Evolutionary conservation across 2,797 vertebrate species (phyloP).

Genomic region (Holocentrus rufus): DNA sequence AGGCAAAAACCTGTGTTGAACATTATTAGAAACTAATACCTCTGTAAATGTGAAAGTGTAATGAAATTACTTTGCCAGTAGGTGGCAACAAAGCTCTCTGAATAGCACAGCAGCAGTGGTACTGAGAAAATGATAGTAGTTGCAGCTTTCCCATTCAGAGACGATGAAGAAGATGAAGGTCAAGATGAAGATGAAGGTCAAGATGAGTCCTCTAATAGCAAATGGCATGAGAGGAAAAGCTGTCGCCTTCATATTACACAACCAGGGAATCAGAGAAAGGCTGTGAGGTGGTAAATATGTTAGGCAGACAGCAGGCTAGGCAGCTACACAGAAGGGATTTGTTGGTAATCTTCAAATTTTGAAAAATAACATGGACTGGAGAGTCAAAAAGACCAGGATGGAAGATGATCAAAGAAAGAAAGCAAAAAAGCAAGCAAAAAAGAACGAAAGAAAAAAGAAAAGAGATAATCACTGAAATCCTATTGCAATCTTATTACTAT

Average conservation of each 20-base stretch:
- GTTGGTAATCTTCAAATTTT: no score
- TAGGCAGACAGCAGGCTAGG: not conserved
- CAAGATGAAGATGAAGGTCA: not conserved
- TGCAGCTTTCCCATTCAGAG: not conserved
- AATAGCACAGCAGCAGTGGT: not conserved
- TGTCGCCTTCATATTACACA: no score
- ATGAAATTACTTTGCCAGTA: conserved; percentile 24
- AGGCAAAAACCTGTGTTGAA: not conserved
- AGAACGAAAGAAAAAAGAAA: not conserved
- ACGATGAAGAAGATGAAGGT: no score
- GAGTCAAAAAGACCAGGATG: no score
- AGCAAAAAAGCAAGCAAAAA: not conserved
- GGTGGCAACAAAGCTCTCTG: conserved; percentile 29
- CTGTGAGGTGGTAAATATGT: no score
- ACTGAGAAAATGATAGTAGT: not conserved
- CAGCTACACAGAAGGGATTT: not conserved
- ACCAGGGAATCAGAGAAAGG: no score
- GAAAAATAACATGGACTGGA: not conserved
- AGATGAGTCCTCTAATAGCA: no score
- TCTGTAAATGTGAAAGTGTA: not conserved
- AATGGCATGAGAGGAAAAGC: no score
- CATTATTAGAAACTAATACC: no score
- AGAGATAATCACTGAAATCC: not conserved
- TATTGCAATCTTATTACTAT: not conserved
- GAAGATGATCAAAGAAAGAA: not conserved